phyloP scores from a whole-genome alignment of 2,113 vertebrate species.

The Tetraodon nigroviridis region DNA sequence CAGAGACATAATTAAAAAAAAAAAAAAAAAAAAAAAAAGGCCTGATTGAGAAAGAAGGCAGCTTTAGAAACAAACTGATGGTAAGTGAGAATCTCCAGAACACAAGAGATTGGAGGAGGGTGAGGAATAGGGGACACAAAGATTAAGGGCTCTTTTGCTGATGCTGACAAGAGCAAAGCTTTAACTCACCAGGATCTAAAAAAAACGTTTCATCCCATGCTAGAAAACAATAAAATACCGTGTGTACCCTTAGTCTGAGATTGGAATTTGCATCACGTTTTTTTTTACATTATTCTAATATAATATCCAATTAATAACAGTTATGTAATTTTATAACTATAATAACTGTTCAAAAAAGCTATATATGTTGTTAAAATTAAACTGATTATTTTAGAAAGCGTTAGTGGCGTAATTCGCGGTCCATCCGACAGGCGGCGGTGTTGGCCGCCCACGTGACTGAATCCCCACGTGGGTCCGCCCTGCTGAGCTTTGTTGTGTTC shows the following conservation, averaged over 20 bases:
- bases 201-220: accelerated
- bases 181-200: background rate
- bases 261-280: too few species aligned
- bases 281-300: too few species aligned
- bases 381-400: too few species aligned
- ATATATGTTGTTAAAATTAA: background rate
- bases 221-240: accelerated
- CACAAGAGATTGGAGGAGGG: conserved; percentile 20
- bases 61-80: conserved; percentile 46
- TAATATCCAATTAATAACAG: background rate
- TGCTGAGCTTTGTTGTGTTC: background rate
- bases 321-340: too few species aligned
- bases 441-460: conserved; percentile 12
- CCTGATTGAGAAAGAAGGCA: conserved; percentile 30
- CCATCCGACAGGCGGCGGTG: background rate
- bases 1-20: conserved; percentile 59
- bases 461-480: background rate
- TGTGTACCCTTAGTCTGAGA: background rate
- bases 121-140: conserved; percentile 19
- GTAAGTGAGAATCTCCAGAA: conserved; percentile 45
- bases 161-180: background rate
- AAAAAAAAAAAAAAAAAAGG: conserved; percentile 50
- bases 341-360: background rate
- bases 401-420: background rate
- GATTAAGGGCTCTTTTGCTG: too few species aligned